Conservation (phyloP, 2,113 vertebrate species). For the Ictalurus furcatus region DNA sequence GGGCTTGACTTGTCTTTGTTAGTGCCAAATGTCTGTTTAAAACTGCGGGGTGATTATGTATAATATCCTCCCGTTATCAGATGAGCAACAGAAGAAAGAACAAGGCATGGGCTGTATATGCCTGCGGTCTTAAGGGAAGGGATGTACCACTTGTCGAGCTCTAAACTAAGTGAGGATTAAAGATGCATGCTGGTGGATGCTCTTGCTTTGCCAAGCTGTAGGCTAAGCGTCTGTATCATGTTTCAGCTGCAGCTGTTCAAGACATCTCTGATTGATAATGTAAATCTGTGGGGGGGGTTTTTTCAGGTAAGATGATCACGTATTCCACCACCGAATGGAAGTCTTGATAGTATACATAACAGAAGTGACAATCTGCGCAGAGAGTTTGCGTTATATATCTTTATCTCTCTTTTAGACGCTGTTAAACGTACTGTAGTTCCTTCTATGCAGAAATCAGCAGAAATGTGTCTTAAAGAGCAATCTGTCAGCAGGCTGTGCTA, state of each 20-base stretch:
- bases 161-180: not conserved
- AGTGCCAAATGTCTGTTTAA: not conserved
- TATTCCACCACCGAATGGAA: not conserved
- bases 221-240: not conserved
- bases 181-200: not conserved
- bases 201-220: not conserved
- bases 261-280: conserved; percentile 9
- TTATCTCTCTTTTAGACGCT: not conserved
- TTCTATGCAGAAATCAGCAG: conserved; percentile 38
- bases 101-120: not conserved
- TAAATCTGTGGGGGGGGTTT: not conserved
- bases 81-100: conserved; percentile 9
- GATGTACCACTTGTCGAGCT: not conserved
- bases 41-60: not conserved
- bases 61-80: conserved; percentile 6
- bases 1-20: not conserved
- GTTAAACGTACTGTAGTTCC: conserved; percentile 7
- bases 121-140: not conserved
- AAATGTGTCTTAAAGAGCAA: conserved; percentile 41
- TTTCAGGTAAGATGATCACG: not conserved
- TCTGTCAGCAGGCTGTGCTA: conserved; percentile 15
- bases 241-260: conserved; percentile 30
- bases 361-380: not conserved
- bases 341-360: not conserved
- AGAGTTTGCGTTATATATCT: not conserved